Conservation (phyloP, 2,113 vertebrate genomes). For the Tringa solitaria region DNA sequence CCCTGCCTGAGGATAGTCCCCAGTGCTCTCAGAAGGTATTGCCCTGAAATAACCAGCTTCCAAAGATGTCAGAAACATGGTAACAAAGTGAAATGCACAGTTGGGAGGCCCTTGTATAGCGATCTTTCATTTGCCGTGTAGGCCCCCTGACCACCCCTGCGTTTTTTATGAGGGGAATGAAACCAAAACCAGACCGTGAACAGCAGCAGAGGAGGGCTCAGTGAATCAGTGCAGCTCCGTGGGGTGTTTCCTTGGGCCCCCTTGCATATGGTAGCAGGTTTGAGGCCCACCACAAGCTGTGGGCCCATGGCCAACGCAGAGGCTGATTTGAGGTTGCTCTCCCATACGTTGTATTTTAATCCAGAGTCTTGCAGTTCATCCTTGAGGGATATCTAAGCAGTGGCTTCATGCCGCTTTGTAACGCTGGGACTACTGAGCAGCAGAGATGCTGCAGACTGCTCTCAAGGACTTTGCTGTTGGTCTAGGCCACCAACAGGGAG, state of each 20-base stretch:
- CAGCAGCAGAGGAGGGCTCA: not conserved
- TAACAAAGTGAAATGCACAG: rapidly evolving
- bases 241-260: not conserved
- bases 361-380: not conserved
- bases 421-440: not conserved
- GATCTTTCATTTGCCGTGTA: not conserved
- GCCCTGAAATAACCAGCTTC: not conserved
- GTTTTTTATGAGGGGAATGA: not conserved
- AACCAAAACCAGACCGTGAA: not conserved
- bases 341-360: not conserved
- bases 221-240: not conserved
- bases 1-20: not conserved
- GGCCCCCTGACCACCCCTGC: not conserved
- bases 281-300: not conserved
- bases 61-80: not conserved
- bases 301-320: not conserved
- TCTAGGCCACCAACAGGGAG: not conserved
- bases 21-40: rapidly evolving
- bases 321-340: not conserved
- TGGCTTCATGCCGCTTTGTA: not conserved
- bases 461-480: not conserved
- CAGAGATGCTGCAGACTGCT: not conserved
- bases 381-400: not conserved
- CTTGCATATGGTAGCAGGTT: not conserved
- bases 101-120: not conserved